Evolutionary conservation across 2,888 invertebrate genomes (phyloP).

Genomic region (Tenthredo distinguenda): DNA sequence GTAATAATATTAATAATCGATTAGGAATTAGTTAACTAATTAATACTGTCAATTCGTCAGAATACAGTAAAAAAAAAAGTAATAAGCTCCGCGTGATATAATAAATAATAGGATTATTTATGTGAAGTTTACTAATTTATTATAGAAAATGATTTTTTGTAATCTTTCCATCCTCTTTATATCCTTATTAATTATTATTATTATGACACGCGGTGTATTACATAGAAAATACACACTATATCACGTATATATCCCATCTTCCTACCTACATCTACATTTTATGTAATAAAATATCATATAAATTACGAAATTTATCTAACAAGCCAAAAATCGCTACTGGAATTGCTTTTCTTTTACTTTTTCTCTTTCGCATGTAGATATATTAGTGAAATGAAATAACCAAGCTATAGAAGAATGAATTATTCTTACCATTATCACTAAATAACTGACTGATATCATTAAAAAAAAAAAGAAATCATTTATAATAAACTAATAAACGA

Average conservation of each 20-base stretch:
- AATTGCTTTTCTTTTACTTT: neutral
- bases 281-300: neutral
- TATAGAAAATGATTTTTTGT: neutral
- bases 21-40: neutral
- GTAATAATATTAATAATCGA: neutral
- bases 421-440: neutral
- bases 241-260: neutral
- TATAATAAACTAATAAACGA: slow-evolving; percentile 1
- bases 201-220: neutral
- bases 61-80: neutral
- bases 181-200: neutral
- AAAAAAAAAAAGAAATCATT: neutral
- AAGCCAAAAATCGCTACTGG: neutral
- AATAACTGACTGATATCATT: neutral
- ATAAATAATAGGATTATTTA: slow-evolving; percentile 2
- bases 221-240: slow-evolving; percentile 3
- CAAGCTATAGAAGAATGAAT: neutral
- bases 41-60: neutral
- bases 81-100: slow-evolving; percentile 2
- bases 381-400: neutral
- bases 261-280: neutral
- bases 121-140: slow-evolving; percentile 2
- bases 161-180: neutral
- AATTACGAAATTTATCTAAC: neutral
- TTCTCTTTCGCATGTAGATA: neutral